Evolutionary conservation across 1,140 invertebrate species (phyloP), one percentile per base, ranked within the genome.

Genomic region (Aphelenchoides avenae): DNA sequence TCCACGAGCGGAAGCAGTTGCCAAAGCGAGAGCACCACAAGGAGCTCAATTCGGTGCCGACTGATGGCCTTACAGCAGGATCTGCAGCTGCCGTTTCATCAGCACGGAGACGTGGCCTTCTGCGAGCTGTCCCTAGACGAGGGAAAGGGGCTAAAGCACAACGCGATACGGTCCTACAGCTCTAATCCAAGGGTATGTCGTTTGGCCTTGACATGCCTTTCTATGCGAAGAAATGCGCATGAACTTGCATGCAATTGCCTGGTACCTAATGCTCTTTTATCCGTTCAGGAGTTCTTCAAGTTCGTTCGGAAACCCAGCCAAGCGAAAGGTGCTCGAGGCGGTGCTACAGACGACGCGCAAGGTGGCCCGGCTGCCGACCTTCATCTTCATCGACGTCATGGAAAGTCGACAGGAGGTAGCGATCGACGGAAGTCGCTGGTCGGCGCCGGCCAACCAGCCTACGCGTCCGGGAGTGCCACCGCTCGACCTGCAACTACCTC

Each of bases 31-130:
- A 66, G 29, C 48, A 54, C 29, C 64, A 67, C 43, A 61, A 67
- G 30, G 64, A 65, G 53, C 30, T 67, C 33, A 27, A 20, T 39
- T 47, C 41, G 11, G 30, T 34, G 15, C 31, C 65, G 29, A 58
- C 50, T 36, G 29, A 24, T 56, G 1, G n/a, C 11, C 6, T 43
- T 18, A 51, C 24, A 27, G 22, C n/a, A 20, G 18, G 5, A 63
- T 58, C 51, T 52, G 34, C 51, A 56, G 24, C 43, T 72, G 31
- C 58, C 71, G 22, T 72, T 75, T 62, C 71, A 75, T 60, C 70
- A 72, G 36, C 72, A 72, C 20, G 70, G 70, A 33, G 70, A 72
- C 50, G 57, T 75, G 20, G 64, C 64, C 27, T 72, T 73, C 50
- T 72, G 58, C 49, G 70, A 75, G 52, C 31, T 72, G 30, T 56